Evolutionary conservation across 2,113 vertebrate genomes (phyloP).

Genomic region (Dasyprocta punctata): DNA sequence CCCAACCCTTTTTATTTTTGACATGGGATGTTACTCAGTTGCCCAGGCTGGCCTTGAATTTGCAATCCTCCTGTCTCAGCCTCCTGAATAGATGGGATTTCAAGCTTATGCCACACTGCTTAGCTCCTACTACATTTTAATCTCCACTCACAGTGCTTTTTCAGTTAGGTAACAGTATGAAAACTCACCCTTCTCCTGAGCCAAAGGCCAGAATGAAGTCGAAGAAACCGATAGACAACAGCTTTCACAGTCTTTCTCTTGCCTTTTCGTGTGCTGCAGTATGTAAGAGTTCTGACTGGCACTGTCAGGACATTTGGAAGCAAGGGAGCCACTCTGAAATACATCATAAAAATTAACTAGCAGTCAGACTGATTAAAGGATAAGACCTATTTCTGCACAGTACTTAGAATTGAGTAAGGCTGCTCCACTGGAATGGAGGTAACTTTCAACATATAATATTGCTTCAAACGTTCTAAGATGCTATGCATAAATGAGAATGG

Average conservation of each 20-base stretch:
- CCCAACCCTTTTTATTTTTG: not conserved
- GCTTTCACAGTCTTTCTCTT: conserved; percentile 94
- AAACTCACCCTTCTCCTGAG: conserved; percentile 92
- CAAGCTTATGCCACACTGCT: not conserved
- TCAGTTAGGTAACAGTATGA: not conserved
- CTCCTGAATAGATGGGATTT: not conserved
- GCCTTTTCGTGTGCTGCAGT: conserved; percentile 89
- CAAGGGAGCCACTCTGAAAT: conserved; percentile 86
- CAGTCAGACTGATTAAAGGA: not conserved
- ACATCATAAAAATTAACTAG: not conserved
- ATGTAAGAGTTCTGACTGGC: conserved; percentile 89
- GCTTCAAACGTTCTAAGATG: not conserved
- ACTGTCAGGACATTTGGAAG: conserved; percentile 87
- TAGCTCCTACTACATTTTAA: not conserved
- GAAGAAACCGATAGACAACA: conserved; percentile 92
- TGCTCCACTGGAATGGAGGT: not conserved
- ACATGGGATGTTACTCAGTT: not conserved
- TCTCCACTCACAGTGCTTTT: not conserved
- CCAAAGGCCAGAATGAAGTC: conserved; percentile 96
- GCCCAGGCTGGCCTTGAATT: not conserved
- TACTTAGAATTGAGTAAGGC: not conserved
- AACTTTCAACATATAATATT: not conserved
- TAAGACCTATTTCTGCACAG: not conserved
- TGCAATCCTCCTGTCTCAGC: not conserved
- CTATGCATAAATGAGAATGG: not conserved